Base-by-base conservation (phyloP, 2,888 invertebrate species). In the Synergus gifuensis region DNA sequence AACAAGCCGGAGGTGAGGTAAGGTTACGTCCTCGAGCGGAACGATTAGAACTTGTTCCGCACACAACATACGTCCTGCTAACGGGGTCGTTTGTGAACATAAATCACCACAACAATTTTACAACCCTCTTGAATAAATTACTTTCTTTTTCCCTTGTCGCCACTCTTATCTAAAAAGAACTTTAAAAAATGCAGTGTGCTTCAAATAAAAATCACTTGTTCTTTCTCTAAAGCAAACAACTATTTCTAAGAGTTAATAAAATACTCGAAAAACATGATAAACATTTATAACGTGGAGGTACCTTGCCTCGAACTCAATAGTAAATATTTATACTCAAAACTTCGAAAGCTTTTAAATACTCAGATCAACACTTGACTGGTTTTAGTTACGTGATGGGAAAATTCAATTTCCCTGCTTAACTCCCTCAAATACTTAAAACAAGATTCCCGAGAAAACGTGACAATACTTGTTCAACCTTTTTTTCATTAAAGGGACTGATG, bases 1-100 rank as follows among this genome's bases (percentile, higher is more conserved):
- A 80, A 78, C 60, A 76, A 80, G 78, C 82, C 82, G 69, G 58
- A 58, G 28, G 79, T 80, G 81, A 85, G 79, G 81, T 80, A 84
- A 84, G 83, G 81, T 82, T 85, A 84, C 83, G 81, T 78, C 79
- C 54, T 79, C 67, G 73, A 83, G 81, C 84, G 83, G 81, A 84
- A 87, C 85, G 83, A 88, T 88, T 87, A 87, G 84, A 86, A 86
- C 85, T 87, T 87, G 84, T 84, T 82, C 83, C 83, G 83, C 80
- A 73, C 58, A 81, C 73, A 64, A 81, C 78, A 76, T 78, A 80
- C 67, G 66, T 63, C 60, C 73, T 40, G 22, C 46, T 83, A 87
- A 87, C 85, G 85, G 83, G 82, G 81, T 83, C 84, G 81, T 79
- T 76, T 78, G 78, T 42, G 63, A 28, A 62, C 46, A 79, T 49